phyloP scores from a whole-genome alignment of 1,140 invertebrate species.

The Leptinotarsa defecta region DNA sequence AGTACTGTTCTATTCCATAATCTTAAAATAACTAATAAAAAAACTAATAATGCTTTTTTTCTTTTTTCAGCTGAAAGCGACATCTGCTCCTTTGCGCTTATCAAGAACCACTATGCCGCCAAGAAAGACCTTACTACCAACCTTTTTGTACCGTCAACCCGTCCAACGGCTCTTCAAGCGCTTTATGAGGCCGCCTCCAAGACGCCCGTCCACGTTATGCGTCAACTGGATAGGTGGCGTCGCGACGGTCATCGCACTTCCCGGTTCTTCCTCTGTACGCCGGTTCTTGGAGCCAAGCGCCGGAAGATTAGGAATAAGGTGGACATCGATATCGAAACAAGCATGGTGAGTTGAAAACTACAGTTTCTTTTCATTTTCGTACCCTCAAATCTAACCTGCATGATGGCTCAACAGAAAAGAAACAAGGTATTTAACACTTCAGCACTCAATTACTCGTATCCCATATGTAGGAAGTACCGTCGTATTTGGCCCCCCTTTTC shows the following conservation, averaged over 20 bases:
- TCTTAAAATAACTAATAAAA: background rate
- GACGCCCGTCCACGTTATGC: constrained; percentile 56
- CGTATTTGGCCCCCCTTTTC: too few relatives aligned
- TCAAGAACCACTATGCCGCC: constrained; percentile 74
- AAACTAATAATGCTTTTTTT: background rate
- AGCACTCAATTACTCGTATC: too few relatives aligned
- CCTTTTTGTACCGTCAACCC: constrained; percentile 71
- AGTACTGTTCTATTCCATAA: background rate
- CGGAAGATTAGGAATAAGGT: constrained; percentile 68
- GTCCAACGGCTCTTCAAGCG: constrained; percentile 67
- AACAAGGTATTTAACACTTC: too few relatives aligned
- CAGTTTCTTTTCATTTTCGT: too few relatives aligned
- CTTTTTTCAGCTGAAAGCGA: constrained; percentile 77
- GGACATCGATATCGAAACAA: constrained; percentile 84
- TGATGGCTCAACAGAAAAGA: too few relatives aligned
- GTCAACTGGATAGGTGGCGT: constrained; percentile 57
- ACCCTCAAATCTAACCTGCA: too few relatives aligned
- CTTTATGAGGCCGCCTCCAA: constrained; percentile 75
- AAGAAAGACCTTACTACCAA: constrained; percentile 67
- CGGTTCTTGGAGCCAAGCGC: constrained; percentile 72
- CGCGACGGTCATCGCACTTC: constrained; percentile 64
- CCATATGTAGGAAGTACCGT: too few relatives aligned
- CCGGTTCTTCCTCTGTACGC: constrained; percentile 76
- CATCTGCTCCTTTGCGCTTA: constrained; percentile 77
- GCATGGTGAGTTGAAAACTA: constrained; percentile 71